Conservation (phyloP, 2,797 vertebrate genomes). For the Remorina albescens region DNA sequence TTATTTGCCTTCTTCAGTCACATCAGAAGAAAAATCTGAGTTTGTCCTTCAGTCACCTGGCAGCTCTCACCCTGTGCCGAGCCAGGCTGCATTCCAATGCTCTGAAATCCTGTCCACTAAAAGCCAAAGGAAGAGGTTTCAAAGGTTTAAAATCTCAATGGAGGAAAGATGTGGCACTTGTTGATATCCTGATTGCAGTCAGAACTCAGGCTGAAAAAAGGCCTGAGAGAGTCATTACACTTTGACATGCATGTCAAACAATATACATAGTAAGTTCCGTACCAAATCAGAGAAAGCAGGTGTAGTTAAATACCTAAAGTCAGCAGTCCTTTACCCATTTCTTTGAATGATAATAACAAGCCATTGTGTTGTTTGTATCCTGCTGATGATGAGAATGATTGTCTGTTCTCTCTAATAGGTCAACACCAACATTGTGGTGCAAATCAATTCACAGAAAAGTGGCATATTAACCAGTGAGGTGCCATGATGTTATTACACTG, state of each 20-base stretch:
- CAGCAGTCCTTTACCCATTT: conserved; percentile 4
- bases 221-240: conserved; percentile 27
- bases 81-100: conserved; percentile 36
- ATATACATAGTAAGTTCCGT: conserved; percentile 9
- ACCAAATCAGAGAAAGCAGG: conserved; percentile 14
- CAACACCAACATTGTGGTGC: neutral
- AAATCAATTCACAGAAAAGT: conserved; percentile 3
- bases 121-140: conserved; percentile 19
- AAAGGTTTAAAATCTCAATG: conserved; percentile 2
- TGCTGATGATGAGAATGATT: conserved; percentile 49
- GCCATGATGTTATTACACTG: conserved; percentile 2
- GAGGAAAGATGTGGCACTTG: conserved; percentile 11
- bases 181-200: conserved; percentile 14
- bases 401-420: conserved; percentile 32
- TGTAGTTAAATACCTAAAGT: conserved; percentile 16
- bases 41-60: conserved; percentile 38
- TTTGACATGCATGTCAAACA: conserved; percentile 37
- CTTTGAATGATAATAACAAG: conserved; percentile 16
- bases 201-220: conserved; percentile 14
- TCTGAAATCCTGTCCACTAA: conserved; percentile 8
- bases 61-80: conserved; percentile 44
- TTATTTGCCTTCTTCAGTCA: conserved; percentile 28
- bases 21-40: neutral
- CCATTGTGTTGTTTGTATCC: conserved; percentile 12
- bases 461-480: conserved; percentile 1